Evolutionary conservation across 2,888 invertebrate genomes (phyloP), one percentile per base, ranked within the genome.

Genomic region (Pelosia muscerda): DNA sequence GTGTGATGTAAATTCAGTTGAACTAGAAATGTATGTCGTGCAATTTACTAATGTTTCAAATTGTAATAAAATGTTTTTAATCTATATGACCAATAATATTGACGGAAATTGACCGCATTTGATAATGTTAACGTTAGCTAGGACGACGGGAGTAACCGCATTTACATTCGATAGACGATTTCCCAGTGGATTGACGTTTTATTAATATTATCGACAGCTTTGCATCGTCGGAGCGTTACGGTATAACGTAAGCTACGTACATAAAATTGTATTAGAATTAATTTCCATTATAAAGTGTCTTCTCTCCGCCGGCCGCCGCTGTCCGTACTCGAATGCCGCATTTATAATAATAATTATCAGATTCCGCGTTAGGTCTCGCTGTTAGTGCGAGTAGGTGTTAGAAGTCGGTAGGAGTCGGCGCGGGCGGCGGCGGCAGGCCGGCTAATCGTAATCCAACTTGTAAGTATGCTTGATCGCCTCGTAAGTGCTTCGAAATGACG

Each of bases 401-500:
- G 79, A 67, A 67, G 79, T 64, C 68, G 77, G 78, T 64, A 65
- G 65, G 65, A 73, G 70, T 56, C 70, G 67, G 73, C 78, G 77
- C 83, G 84, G 80, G 63, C 81, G 79, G 88, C 86, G 88, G 78
- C 83, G 79, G 72, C 84, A 82, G 77, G 71, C 84, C 75, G 73
- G 74, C 66, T 64, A 69, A 71, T 79, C 81, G 79, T 86, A 83
- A 82, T 86, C 78, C 75, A 84, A 89, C 76, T 86, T 92, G 92
- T 93, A 92, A 92, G 92, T 92, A 92, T 86, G 93, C 93, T 94
- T 93, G 82, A 85, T 86, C 86, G 94, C 94, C 91, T 92, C 89
- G 81, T 92, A 90, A 90, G 92, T 92, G 94, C 94, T 94, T 94
- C 87, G 85, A 88, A 87, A 86, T 90, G 85, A 88, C 84, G 88